phyloP scores from a whole-genome alignment of 2,888 invertebrate species.

The Thalpophila matura region DNA sequence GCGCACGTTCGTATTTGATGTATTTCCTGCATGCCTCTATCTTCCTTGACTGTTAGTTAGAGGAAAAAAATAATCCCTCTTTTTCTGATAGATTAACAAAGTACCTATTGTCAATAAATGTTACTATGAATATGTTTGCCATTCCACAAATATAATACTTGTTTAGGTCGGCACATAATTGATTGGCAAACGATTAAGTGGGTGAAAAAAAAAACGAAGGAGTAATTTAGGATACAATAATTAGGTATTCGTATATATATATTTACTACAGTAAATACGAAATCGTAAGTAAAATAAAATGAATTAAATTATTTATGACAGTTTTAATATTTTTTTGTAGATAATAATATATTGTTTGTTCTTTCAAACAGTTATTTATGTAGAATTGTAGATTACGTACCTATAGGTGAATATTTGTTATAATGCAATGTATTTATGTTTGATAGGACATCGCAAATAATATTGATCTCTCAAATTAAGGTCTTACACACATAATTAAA shows the following conservation, averaged over 20 bases:
- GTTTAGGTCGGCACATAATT: constrained; percentile 21
- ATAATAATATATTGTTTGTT: neutral
- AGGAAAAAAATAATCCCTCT: constrained; percentile 19
- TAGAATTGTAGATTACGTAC: no score
- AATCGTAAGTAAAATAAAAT: constrained; percentile 8
- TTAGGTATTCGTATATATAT: constrained; percentile 7
- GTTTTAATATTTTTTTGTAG: neutral
- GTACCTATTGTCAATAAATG: constrained; percentile 32
- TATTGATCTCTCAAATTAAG: no score
- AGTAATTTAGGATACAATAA: constrained; percentile 24
- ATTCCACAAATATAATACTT: constrained; percentile 31
- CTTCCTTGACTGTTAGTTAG: constrained; percentile 54
- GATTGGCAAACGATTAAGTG: constrained; percentile 16
- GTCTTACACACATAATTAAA: no score
- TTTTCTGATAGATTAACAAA: constrained; percentile 25
- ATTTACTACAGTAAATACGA: neutral
- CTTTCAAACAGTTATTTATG: no score
- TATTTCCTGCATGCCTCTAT: constrained; percentile 71
- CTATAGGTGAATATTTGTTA: no score
- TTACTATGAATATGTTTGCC: constrained; percentile 43
- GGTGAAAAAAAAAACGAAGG: constrained; percentile 5
- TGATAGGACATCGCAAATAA: no score
- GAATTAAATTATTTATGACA: neutral
- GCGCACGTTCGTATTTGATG: constrained; percentile 70
- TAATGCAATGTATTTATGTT: no score